phyloP scores from a whole-genome alignment of 2,113 vertebrate species.

The Ochotona curzoniae region DNA sequence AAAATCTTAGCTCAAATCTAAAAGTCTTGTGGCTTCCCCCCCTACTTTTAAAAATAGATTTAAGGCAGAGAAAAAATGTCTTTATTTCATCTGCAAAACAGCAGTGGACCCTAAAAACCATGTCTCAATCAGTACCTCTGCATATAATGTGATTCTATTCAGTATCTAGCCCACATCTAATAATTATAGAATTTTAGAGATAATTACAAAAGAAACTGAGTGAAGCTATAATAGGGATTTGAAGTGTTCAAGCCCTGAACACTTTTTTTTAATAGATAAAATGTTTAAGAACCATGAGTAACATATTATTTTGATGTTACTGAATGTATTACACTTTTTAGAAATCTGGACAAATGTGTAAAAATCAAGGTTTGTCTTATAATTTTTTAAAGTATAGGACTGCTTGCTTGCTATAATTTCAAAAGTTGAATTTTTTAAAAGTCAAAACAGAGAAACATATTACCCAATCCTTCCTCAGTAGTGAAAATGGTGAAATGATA shows the following conservation, averaged over 20 bases:
- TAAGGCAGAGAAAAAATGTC: constrained; percentile 14
- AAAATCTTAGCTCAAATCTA: constrained; percentile 52
- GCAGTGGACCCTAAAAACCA: neutral
- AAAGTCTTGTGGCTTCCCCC: neutral
- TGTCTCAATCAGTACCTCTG: constrained; percentile 12
- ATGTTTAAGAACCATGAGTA: neutral
- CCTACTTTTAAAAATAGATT: constrained; percentile 41
- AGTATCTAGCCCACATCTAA: neutral
- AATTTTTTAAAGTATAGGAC: constrained; percentile 21
- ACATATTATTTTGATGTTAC: constrained; percentile 48
- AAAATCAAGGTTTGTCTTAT: neutral
- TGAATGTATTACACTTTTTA: constrained; percentile 2
- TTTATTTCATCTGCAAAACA: constrained; percentile 46
- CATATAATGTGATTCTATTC: constrained; percentile 29
- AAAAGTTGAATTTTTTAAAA: constrained; percentile 26
- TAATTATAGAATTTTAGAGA: constrained; percentile 43
- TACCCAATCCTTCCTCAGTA: constrained; percentile 32
- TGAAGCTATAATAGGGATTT: constrained; percentile 20
- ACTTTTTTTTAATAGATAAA: neutral
- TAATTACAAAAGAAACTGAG: constrained; percentile 45
- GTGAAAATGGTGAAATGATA: constrained; percentile 51
- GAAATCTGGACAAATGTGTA: constrained; percentile 25
- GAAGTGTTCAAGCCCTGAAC: neutral
- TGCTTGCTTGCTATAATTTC: constrained; percentile 42
- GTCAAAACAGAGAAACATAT: neutral